A percentile compares a stretch with the other conserved stretches of the same genome.
Evolutionary conservation across 2,888 invertebrate genomes (phyloP).

Genomic region (Meta bourneti): DNA sequence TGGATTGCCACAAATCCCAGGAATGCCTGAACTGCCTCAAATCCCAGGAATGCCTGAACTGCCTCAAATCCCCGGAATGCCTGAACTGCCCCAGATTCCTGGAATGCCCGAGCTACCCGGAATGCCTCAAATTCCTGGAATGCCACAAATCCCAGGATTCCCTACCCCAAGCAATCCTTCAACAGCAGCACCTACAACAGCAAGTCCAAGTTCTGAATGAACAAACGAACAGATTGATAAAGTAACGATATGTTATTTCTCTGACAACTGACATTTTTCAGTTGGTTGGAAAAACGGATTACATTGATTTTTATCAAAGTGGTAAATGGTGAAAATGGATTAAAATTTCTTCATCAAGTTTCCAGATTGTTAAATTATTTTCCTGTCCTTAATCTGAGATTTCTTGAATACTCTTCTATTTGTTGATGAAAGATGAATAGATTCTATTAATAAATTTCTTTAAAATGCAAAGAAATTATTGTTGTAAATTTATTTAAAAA

Average conservation of each 20-base stretch:
- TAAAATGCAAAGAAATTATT: too few relatives aligned
- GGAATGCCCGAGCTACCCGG: conserved; percentile 49
- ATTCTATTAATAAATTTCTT: too few relatives aligned
- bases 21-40: conserved; percentile 48
- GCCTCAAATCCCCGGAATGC: conserved; percentile 48
- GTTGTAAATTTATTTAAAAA: too few relatives aligned
- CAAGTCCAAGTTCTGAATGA: neutral
- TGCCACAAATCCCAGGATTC: conserved; percentile 61
- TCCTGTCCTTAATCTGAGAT: neutral
- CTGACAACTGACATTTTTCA: neutral
- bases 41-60: conserved; percentile 54
- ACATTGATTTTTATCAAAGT: neutral
- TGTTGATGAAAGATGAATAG: neutral
- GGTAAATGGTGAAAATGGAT: neutral
- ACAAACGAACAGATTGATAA: too few relatives aligned
- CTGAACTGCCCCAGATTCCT: conserved; percentile 44
- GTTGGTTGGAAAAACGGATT: neutral
- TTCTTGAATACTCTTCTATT: neutral
- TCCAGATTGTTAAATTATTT: neutral
- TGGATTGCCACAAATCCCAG: conserved; percentile 54
- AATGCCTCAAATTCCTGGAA: conserved; percentile 56
- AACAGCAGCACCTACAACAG: neutral
- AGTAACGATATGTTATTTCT: too few relatives aligned
- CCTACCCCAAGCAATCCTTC: neutral
- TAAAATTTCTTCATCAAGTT: too few relatives aligned